phyloP scores from a whole-genome alignment of 2,113 vertebrate genomes.

The Brachypodius melanocephalos region DNA sequence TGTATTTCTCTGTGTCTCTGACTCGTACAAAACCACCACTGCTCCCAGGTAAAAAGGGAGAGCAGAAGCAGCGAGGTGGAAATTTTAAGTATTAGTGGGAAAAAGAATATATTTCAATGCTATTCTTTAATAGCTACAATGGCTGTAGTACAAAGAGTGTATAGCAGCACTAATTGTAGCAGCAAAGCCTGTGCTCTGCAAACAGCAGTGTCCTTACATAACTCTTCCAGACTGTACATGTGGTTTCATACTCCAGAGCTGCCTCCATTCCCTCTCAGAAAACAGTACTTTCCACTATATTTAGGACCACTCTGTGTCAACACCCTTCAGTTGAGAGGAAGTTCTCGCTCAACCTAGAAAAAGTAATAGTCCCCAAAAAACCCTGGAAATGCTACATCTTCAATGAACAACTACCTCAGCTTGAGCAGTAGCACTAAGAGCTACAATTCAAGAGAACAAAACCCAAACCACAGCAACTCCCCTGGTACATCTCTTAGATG shows the following conservation, averaged over 20 bases:
- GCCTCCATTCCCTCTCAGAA: slow-evolving; percentile 15
- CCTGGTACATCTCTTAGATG: neutral
- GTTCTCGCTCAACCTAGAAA: slow-evolving; percentile 26
- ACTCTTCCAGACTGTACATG: slow-evolving; percentile 11
- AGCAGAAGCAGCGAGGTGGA: neutral
- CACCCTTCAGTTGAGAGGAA: slow-evolving; percentile 5
- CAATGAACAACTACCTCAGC: neutral
- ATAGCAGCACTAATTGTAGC: neutral
- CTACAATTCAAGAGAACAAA: neutral
- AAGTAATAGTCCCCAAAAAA: neutral
- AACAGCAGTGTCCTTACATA: neutral
- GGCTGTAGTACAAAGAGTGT: neutral
- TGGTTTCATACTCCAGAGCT: slow-evolving; percentile 13
- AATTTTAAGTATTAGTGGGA: neutral
- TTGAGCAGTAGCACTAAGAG: neutral
- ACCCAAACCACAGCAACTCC: neutral
- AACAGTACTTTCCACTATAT: slow-evolving; percentile 38
- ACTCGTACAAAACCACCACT: neutral
- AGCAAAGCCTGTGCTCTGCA: neutral
- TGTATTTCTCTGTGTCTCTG: neutral
- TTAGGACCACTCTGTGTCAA: slow-evolving; percentile 31
- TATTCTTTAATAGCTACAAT: neutral
- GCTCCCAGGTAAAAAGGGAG: neutral
- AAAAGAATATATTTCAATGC: neutral
- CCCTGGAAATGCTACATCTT: neutral